phyloP scores from a whole-genome alignment of 2,113 vertebrate genomes.

The Deroptyus accipitrinus region DNA sequence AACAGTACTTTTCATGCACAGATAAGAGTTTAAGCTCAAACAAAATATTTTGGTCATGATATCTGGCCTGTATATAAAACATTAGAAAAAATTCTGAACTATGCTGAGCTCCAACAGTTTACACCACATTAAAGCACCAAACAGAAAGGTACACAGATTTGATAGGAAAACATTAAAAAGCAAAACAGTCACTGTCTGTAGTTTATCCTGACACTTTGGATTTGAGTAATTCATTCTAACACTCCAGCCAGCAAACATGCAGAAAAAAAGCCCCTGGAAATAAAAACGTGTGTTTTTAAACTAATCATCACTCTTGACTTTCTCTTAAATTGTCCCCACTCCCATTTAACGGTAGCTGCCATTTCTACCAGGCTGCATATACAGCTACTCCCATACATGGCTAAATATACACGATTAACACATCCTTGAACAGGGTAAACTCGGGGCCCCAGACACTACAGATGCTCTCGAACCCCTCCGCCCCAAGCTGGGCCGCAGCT shows the following conservation, averaged over 20 bases:
- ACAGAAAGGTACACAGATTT: not conserved
- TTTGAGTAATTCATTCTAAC: not conserved
- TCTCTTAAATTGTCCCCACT: not conserved
- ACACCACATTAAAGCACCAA: not conserved
- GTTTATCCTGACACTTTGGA: not conserved
- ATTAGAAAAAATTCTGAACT: not conserved
- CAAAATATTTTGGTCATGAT: not conserved
- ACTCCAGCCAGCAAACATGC: too few species aligned
- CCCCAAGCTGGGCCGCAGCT: not conserved
- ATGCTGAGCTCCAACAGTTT: not conserved
- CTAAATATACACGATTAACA: accelerated
- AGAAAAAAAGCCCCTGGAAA: not conserved
- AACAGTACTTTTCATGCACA: not conserved
- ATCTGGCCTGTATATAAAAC: not conserved
- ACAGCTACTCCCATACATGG: accelerated
- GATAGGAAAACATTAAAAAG: accelerated
- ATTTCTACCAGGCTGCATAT: accelerated
- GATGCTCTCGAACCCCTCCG: not conserved
- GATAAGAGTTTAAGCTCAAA: not conserved
- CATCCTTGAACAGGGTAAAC: not conserved
- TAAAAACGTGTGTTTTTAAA: not conserved
- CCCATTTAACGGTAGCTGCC: too few species aligned
- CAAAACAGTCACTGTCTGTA: accelerated
- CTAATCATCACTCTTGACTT: not conserved
- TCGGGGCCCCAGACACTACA: not conserved